A percentile compares a stretch with the other conserved stretches of the same genome.
These are phyloP conservation scores for Drosophila kanapiae DNA, from an alignment of 1,140 invertebrate species.

Conservation along the genomic window DNA sequence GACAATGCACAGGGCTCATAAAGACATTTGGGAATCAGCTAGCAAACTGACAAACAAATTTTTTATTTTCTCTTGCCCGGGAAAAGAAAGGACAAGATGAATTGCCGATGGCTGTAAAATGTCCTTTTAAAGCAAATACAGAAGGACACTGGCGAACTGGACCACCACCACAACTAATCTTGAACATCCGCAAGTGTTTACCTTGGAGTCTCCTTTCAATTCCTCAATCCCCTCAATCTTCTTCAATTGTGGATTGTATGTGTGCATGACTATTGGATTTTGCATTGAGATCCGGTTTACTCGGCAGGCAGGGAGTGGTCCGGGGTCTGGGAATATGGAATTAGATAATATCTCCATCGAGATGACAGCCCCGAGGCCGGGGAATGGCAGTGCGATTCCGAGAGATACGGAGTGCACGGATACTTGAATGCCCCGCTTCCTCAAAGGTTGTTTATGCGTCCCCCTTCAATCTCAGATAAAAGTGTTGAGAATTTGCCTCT, in stretches of 20 bases:
- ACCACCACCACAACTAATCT: conserved; percentile 77
- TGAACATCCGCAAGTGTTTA: conserved; percentile 79
- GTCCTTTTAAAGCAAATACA: conserved; percentile 78
- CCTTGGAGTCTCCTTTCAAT: conserved; percentile 70
- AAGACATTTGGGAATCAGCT: conserved; percentile 64
- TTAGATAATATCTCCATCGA: conserved; percentile 53
- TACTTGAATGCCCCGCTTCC: conserved; percentile 27
- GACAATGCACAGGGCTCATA: conserved; percentile 58
- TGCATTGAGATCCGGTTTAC: conserved; percentile 54
- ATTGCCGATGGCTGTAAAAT: conserved; percentile 74
- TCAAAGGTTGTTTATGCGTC: conserved; percentile 38
- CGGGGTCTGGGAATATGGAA: conserved; percentile 41
- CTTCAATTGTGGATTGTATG: conserved; percentile 72
- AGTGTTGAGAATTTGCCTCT: conserved; percentile 41
- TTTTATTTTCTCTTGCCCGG: conserved; percentile 57
- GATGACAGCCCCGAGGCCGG: conserved; percentile 32
- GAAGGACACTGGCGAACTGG: conserved; percentile 50
- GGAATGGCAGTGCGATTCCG: conserved; percentile 17
- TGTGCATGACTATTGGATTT: conserved; percentile 81
- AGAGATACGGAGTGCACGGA: conserved; percentile 22
- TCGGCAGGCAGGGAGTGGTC: background rate
- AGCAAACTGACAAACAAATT: conserved; percentile 73
- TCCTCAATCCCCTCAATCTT: conserved; percentile 65
- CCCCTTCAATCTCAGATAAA: conserved; percentile 48
- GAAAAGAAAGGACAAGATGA: conserved; percentile 64